Evolutionary conservation across 2,113 vertebrate genomes (phyloP).

Genomic region (Gavialis gangeticus): DNA sequence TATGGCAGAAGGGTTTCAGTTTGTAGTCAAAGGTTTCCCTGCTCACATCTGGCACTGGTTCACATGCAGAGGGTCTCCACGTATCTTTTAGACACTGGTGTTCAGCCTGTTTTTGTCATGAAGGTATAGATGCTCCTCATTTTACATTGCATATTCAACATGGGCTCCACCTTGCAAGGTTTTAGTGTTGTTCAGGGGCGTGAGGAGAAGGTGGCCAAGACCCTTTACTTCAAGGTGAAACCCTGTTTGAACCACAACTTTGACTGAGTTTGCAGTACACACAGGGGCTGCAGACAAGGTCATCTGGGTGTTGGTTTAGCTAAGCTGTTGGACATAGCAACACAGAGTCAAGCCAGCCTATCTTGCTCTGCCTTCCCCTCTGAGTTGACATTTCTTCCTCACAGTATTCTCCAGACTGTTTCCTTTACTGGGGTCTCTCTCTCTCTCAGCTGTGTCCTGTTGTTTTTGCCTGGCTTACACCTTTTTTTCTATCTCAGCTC

Average conservation of each 20-base stretch:
- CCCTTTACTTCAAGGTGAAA: too few species aligned
- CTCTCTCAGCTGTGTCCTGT: not conserved
- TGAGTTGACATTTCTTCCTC: not conserved
- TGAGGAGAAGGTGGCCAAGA: too few species aligned
- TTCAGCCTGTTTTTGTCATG: not conserved
- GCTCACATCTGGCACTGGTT: not conserved
- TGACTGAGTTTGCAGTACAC: not conserved
- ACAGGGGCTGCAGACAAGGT: not conserved
- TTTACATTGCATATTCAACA: fast-evolving
- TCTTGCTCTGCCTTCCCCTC: not conserved
- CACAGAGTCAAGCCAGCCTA: not conserved
- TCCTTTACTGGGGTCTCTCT: not conserved
- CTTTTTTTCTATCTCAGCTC: not conserved
- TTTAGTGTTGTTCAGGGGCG: not conserved
- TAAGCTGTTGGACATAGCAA: not conserved
- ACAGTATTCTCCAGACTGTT: not conserved
- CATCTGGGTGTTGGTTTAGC: not conserved
- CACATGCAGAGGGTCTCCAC: not conserved
- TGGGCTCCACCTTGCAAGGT: not conserved
- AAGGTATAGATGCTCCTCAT: not conserved
- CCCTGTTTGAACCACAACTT: not conserved
- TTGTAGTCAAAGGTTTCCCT: not conserved
- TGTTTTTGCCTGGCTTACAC: not conserved
- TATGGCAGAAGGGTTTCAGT: not conserved
- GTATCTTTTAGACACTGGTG: not conserved